Base-by-base conservation (phyloP, 2,113 vertebrate genomes). In the Otus sunia region DNA sequence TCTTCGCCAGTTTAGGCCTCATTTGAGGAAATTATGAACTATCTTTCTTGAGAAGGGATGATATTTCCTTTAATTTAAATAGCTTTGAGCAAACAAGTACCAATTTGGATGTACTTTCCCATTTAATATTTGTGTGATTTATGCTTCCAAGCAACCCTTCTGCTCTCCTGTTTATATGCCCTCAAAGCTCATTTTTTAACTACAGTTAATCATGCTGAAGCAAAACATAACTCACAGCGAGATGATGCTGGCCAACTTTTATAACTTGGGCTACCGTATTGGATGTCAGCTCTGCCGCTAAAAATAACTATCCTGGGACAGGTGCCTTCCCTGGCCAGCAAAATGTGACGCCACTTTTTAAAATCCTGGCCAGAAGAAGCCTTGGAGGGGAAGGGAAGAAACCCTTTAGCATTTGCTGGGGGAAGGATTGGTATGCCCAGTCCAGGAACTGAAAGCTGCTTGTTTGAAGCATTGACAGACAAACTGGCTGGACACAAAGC, bases 81-180 rank as follows among this genome's bases (percentile, higher is more conserved):
- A 90, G 45, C 87, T 97, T 95, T 96, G 94, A 94, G 93, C 91
- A 97, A 97, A 95, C 93, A 95, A 94, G 78, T 52, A 96, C 90
- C 96, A 94, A 50, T 93, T 86, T 92, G 90, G 85, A 93, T 95
- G 85, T 88, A 20, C 41, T 95, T 96, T 77, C 72, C 63, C 93
- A 92, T 97, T 95, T 96, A 96, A 77, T 94, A 96, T 88, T 93
- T 67, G 43, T 2, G 36, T 94, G 95, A 97, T 96, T 96, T 96
- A 96, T 95, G 82, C 79, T 96, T 93, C 78, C 56, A 90, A 88
- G 90, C 74, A 94, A 50, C 75, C 90, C 69, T 96, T 87, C 93
- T 96, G 95, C 81, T 95, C 86, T 93, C 67, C 86, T 94, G 90
- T 96, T 96, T 95, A 90, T 88, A 71, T 55, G 81, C 55, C 73